Evolutionary conservation across 1,140 invertebrate genomes (phyloP).

Genomic region (Pseudomyrmex flavicornis): DNA sequence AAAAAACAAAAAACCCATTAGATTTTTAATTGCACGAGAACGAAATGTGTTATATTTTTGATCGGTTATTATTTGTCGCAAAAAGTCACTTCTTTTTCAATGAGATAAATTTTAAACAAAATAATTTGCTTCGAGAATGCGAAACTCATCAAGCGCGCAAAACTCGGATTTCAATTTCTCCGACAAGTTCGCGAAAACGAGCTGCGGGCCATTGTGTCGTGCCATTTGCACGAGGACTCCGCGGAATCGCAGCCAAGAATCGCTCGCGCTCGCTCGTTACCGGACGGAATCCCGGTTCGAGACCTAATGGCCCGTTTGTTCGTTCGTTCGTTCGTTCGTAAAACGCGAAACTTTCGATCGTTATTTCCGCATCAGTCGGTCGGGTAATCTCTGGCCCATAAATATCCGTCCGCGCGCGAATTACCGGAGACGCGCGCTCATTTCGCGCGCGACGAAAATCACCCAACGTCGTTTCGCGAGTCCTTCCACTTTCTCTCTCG

Average conservation of each 20-base stretch:
- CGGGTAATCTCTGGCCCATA: constrained; percentile 49
- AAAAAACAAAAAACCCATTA: no score
- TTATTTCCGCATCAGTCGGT: constrained; percentile 66
- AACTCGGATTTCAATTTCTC: not conserved
- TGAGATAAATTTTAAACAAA: no score
- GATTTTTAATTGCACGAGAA: no score
- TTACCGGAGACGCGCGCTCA: constrained; percentile 12
- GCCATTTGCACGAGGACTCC: constrained; percentile 22
- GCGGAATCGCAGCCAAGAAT: constrained; percentile 51
- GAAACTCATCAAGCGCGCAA: not conserved
- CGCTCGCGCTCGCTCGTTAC: constrained; percentile 46
- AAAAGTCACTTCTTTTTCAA: no score
- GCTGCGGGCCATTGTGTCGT: constrained; percentile 2
- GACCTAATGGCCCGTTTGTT: constrained; percentile 49
- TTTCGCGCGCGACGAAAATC: constrained; percentile 38
- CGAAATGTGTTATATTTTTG: no score
- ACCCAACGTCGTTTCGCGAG: not conserved
- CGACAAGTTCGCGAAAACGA: constrained; percentile 15
- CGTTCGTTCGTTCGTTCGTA: constrained; percentile 34
- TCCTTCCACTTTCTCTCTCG: constrained; percentile 16
- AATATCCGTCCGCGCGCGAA: constrained; percentile 27
- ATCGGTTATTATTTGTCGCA: no score
- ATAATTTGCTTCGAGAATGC: not conserved
- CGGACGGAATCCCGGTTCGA: not conserved
- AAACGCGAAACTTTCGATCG: constrained; percentile 63